phyloP scores from a whole-genome alignment of 2,888 invertebrate species.

The Hyalella azteca region DNA sequence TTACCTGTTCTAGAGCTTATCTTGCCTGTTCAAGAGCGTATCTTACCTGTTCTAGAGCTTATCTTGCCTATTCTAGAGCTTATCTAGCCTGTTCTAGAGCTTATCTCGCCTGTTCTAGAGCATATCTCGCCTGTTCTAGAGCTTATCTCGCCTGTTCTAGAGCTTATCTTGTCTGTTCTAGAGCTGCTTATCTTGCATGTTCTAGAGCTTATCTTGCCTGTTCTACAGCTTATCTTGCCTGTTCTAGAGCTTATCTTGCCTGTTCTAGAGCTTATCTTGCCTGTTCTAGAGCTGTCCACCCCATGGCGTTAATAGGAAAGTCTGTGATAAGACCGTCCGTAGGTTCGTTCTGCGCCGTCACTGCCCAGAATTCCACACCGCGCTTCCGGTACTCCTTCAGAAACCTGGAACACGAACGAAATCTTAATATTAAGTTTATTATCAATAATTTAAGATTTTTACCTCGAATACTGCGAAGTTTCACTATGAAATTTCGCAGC shows the following conservation, averaged over 20 bases:
- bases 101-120: background rate
- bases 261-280: slow-evolving; percentile 26
- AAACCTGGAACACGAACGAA: slow-evolving; percentile 59
- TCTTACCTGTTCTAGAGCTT: slow-evolving; percentile 9
- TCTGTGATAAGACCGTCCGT: slow-evolving; percentile 70
- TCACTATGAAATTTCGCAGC: no score
- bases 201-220: background rate
- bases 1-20: background rate
- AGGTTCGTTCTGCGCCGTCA: slow-evolving; percentile 90
- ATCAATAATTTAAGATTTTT: no score
- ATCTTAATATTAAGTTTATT: no score
- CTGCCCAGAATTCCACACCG: slow-evolving; percentile 72
- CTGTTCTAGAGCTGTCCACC: slow-evolving; percentile 73
- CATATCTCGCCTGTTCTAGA: background rate
- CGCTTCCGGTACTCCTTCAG: slow-evolving; percentile 50
- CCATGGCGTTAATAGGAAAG: slow-evolving; percentile 74
- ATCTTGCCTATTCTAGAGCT: slow-evolving; percentile 68
- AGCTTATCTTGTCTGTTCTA: slow-evolving; percentile 63
- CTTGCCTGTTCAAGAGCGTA: background rate
- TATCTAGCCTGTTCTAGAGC: slow-evolving; percentile 65
- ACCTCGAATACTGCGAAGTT: no score
- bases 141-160: background rate
- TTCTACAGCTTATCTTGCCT: background rate
- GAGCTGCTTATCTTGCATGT: slow-evolving; percentile 74
- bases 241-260: background rate